phyloP scores from a whole-genome alignment of 2,113 vertebrate genomes.

The Brachionichthys hirsutus region DNA sequence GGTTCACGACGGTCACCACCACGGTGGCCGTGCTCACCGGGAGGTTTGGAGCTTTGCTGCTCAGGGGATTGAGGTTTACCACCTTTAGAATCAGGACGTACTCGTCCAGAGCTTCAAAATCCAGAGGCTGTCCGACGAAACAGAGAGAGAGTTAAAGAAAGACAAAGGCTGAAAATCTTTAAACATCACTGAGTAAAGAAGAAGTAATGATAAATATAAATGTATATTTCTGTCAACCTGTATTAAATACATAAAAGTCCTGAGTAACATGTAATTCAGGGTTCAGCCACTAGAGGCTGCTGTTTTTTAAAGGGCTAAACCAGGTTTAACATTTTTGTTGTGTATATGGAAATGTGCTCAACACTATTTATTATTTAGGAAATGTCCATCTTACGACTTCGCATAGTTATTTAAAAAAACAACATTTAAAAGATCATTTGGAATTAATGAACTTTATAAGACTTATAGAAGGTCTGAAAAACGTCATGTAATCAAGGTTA shows the following conservation, averaged over 20 bases:
- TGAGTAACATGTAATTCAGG: constrained; percentile 2
- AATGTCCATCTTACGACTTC: not conserved
- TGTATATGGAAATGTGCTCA: no score
- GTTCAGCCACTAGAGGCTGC: constrained; percentile 40
- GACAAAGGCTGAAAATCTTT: not conserved
- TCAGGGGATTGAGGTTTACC: constrained; percentile 81
- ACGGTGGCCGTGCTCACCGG: constrained; percentile 77
- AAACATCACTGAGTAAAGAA: not conserved
- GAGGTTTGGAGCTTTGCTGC: constrained; percentile 64
- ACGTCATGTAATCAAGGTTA: no score
- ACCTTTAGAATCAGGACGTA: constrained; percentile 78
- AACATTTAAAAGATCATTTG: not conserved
- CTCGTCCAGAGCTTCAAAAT: constrained; percentile 79
- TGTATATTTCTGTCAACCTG: not conserved
- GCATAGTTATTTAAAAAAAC: not conserved
- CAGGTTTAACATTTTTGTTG: no score
- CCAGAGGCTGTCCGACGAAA: constrained; percentile 85
- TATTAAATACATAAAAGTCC: not conserved
- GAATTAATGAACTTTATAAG: not conserved
- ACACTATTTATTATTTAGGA: no score
- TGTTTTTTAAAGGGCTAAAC: not conserved
- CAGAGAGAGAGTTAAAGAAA: constrained; percentile 2
- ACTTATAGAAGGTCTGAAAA: no score
- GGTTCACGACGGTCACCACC: constrained; percentile 80
- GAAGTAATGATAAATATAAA: not conserved